Evolutionary conservation across 2,888 invertebrate species (phyloP).

Genomic region (Tortrix viridana): DNA sequence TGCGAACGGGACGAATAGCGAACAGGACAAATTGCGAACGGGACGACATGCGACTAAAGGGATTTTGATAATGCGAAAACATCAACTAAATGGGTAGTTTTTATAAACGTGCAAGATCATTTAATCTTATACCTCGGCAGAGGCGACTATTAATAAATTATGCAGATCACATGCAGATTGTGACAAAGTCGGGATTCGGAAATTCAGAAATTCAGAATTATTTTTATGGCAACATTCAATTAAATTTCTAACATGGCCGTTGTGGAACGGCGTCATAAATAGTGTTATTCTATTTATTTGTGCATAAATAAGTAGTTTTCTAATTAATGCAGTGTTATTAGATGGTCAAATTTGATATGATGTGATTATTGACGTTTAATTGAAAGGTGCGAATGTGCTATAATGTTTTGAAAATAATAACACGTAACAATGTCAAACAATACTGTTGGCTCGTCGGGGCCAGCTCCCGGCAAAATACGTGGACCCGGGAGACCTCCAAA

Average conservation of each 20-base stretch:
- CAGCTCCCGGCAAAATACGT: conserved; percentile 85
- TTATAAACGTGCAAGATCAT: no score
- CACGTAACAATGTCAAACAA: conserved; percentile 76
- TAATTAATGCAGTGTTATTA: conserved; percentile 40
- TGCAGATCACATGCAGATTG: neutral
- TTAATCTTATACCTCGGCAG: no score
- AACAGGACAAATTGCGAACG: no score
- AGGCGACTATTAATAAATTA: no score
- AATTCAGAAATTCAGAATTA: no score
- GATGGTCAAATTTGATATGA: conserved; percentile 53
- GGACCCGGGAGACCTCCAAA: conserved; percentile 92
- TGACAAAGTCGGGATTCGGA: no score
- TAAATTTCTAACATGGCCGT: conserved; percentile 73
- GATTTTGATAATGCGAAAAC: no score
- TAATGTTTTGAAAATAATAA: conserved; percentile 64
- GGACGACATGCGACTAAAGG: no score
- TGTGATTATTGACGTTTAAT: conserved; percentile 54
- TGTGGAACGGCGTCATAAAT: conserved; percentile 79
- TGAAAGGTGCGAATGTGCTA: conserved; percentile 47
- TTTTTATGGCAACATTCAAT: conserved; percentile 42
- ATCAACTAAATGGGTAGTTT: no score
- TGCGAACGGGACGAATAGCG: no score
- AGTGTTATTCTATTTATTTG: conserved; percentile 73
- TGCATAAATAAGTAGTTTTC: conserved; percentile 53
- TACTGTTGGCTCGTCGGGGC: conserved; percentile 81